These are phyloP conservation scores for Parnassius glacialis DNA, from an alignment of 2,888 invertebrate species.

Conservation along the genomic window DNA sequence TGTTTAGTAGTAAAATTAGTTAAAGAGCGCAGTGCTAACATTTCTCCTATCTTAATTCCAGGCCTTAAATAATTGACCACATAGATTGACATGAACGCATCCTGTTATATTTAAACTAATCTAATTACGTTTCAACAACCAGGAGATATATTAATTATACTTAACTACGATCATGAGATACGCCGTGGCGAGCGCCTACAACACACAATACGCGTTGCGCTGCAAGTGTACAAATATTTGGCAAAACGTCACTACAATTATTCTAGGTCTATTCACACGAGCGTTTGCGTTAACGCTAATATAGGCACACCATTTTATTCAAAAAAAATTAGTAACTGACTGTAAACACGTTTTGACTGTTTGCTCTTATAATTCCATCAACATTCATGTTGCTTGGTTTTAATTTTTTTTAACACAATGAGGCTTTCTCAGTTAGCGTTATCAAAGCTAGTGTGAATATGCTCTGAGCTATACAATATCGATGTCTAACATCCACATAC, in stretches of 20 bases:
- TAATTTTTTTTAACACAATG: no score
- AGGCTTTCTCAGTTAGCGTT: no score
- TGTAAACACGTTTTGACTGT: no score
- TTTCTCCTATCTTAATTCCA: constrained; percentile 51
- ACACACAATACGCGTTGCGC: constrained; percentile 39
- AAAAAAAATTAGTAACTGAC: background rate
- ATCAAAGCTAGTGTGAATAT: constrained; percentile 5
- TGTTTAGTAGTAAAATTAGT: background rate
- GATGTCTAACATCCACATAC: constrained; percentile 58
- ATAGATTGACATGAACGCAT: constrained; percentile 59
- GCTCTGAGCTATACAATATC: constrained; percentile 36
- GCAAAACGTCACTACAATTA: constrained; percentile 64
- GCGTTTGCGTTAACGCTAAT: background rate
- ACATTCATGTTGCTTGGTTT: background rate
- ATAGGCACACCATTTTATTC: no score
- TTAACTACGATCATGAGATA: constrained; percentile 67
- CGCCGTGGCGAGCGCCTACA: constrained; percentile 58
- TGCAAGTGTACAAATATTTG: constrained; percentile 70
- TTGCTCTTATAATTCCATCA: no score
- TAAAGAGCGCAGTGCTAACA: constrained; percentile 7
- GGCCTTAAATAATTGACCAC: constrained; percentile 73
- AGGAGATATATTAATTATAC: constrained; percentile 65
- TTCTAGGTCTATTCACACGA: constrained; percentile 18
- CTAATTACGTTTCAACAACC: constrained; percentile 71
- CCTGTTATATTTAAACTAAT: constrained; percentile 49